A percentile compares a stretch with the other conserved stretches of the same genome.
Evolutionary conservation across 2,113 vertebrate species (phyloP).

Genomic region (Smithornis capensis): DNA sequence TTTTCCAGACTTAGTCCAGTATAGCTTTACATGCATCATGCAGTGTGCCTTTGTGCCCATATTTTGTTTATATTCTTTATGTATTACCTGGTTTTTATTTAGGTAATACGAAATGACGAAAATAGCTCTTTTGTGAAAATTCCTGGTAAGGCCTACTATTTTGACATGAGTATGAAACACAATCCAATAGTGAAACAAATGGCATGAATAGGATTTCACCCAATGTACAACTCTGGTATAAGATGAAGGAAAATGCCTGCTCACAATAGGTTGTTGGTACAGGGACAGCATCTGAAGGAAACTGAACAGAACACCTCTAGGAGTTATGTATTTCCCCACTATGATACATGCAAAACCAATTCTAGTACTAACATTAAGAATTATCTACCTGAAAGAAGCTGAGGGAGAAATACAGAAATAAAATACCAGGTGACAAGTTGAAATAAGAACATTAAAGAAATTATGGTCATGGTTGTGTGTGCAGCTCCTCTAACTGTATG

Average conservation of each 20-base stretch:
- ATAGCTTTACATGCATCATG: not conserved
- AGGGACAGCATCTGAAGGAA: not conserved
- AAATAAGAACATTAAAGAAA: not conserved
- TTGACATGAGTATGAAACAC: constrained; percentile 1
- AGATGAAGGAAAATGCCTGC: not conserved
- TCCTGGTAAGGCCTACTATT: not conserved
- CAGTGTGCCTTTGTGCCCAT: not conserved
- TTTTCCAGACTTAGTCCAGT: not conserved
- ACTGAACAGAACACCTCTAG: not conserved
- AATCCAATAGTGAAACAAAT: not conserved
- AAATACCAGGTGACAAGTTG: not conserved
- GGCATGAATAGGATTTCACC: not conserved
- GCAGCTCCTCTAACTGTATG: not conserved
- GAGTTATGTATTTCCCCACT: not conserved
- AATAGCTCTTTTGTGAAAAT: constrained; percentile 9
- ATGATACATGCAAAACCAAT: not conserved
- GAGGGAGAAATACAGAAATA: not conserved
- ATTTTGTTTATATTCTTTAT: not conserved
- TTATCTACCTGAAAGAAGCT: not conserved
- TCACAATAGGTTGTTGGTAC: not conserved
- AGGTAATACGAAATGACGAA: constrained; percentile 6
- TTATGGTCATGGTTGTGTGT: not conserved
- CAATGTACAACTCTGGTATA: not conserved
- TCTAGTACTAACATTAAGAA: not conserved
- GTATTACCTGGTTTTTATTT: constrained; percentile 7